These are phyloP conservation scores for Drosophila monieri DNA, from an alignment of 2,888 invertebrate species.

Conservation along the genomic window DNA sequence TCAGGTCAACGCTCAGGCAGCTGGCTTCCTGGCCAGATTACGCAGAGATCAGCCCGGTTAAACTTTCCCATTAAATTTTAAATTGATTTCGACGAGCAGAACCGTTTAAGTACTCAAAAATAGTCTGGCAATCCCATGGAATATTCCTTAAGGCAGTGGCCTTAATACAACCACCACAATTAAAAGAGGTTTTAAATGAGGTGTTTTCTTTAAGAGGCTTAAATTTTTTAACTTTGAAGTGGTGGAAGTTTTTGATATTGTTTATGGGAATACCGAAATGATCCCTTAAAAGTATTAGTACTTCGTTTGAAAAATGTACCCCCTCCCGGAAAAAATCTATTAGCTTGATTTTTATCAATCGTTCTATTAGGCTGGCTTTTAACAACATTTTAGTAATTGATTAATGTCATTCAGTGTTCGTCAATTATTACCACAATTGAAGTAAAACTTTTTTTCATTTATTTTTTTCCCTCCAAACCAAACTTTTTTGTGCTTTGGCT, in stretches of 20 bases:
- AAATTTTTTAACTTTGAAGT: background rate
- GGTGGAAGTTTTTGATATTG: background rate
- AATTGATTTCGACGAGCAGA: conserved; percentile 17
- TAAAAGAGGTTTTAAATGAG: background rate
- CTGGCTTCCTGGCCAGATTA: conserved; percentile 63
- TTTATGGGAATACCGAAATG: background rate
- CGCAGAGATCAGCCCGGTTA: conserved; percentile 18
- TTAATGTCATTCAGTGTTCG: conserved; percentile 47
- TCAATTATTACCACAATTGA: conserved; percentile 44
- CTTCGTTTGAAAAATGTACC: background rate
- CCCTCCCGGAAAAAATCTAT: conserved; percentile 5
- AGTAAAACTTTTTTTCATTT: conserved; percentile 20
- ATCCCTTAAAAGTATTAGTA: background rate
- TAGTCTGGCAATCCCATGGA: background rate
- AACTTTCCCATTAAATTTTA: conserved; percentile 34
- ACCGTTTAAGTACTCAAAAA: conserved; percentile 17
- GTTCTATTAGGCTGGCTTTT: conserved; percentile 20
- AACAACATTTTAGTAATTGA: conserved; percentile 52
- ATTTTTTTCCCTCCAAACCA: conserved; percentile 6
- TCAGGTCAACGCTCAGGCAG: conserved; percentile 59
- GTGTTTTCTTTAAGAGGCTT: background rate
- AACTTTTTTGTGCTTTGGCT: conserved; percentile 8
- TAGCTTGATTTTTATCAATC: conserved; percentile 18
- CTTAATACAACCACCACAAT: background rate
- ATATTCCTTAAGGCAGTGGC: background rate